phyloP scores from a whole-genome alignment of 2,113 vertebrate genomes.

The Laticauda laticaudata region DNA sequence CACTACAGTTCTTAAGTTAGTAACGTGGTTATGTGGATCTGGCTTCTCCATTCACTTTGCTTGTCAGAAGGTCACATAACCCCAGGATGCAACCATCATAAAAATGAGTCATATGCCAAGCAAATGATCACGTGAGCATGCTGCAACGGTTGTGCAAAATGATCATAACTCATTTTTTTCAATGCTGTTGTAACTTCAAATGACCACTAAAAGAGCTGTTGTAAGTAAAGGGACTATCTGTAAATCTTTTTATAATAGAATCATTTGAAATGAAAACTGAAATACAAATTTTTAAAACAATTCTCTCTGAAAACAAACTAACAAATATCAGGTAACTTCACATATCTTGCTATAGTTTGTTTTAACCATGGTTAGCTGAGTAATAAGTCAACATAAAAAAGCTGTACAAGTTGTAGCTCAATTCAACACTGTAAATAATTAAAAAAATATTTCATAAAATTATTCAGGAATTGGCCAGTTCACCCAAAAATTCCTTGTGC shows the following conservation, averaged over 20 bases:
- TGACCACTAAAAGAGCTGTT: background rate
- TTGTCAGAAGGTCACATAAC: background rate
- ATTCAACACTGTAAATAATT: background rate
- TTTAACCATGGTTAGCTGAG: background rate
- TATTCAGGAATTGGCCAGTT: background rate
- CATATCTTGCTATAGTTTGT: background rate
- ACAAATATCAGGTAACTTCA: background rate
- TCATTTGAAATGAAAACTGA: background rate
- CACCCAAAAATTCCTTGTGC: background rate
- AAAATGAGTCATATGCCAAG: background rate
- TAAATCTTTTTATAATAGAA: background rate
- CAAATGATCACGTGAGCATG: background rate
- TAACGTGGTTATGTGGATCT: background rate
- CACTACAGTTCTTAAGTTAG: background rate
- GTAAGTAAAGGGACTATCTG: background rate
- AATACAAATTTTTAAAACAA: background rate
- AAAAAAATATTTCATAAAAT: background rate
- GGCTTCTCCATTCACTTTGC: background rate
- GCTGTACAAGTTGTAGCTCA: background rate
- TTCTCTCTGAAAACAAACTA: background rate
- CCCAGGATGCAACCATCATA: background rate
- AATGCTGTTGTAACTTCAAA: background rate
- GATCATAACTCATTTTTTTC: background rate
- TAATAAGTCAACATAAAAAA: background rate
- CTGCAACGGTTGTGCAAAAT: background rate